Conservation (phyloP, 2,888 invertebrate species). For the Callimorpha dominula region DNA sequence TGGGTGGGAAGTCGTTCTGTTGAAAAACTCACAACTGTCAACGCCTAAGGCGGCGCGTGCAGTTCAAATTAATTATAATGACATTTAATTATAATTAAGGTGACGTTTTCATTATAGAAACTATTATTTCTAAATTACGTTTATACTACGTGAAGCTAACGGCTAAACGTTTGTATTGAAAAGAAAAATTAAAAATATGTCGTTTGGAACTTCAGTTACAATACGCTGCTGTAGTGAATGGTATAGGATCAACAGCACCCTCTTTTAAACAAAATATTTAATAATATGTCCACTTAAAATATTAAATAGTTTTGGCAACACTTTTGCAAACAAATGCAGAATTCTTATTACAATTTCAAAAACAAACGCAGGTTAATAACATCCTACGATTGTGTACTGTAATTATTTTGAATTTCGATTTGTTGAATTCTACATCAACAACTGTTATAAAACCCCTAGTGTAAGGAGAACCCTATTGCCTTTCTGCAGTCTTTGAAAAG, state of each 20-base stretch:
- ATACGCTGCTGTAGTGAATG: background rate
- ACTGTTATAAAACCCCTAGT: conserved; percentile 67
- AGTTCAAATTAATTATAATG: conserved; percentile 72
- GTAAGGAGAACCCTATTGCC: conserved; percentile 54
- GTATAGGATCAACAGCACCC: background rate
- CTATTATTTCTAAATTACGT: conserved; percentile 58
- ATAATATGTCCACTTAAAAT: conserved; percentile 44
- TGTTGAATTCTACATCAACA: conserved; percentile 73
- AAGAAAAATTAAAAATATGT: conserved; percentile 35
- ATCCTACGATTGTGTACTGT: conserved; percentile 62
- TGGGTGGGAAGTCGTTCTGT: conserved; percentile 37
- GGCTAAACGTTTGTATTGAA: conserved; percentile 28
- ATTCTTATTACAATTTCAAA: conserved; percentile 66
- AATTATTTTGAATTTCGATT: conserved; percentile 72
- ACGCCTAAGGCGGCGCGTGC: conserved; percentile 68
- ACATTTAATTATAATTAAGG: conserved; percentile 74
- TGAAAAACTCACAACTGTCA: conserved; percentile 67
- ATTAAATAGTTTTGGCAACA: conserved; percentile 62
- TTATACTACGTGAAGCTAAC: conserved; percentile 24
- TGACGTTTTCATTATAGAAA: conserved; percentile 69
- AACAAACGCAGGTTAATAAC: conserved; percentile 73
- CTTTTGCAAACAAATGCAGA: conserved; percentile 52
- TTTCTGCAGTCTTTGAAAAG: conserved; percentile 52
- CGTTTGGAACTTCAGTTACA: conserved; percentile 15
- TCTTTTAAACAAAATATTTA: background rate